A percentile compares a stretch with the other conserved stretches of the same genome.
phyloP scores from a whole-genome alignment of 2,888 invertebrate species.

The Metallyticus violacea region DNA sequence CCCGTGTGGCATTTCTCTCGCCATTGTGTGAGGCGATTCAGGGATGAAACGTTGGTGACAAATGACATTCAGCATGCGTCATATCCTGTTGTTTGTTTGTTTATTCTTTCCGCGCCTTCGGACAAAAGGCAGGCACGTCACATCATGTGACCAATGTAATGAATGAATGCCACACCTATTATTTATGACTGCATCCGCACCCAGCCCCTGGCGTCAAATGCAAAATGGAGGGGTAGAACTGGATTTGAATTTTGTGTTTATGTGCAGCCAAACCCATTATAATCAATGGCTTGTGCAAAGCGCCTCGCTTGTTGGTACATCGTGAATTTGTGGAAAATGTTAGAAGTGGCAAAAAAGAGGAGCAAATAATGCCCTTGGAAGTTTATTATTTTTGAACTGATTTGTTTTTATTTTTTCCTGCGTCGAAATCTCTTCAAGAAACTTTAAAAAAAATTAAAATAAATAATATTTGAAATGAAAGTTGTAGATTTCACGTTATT shows the following conservation, averaged over 20 bases:
- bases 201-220: neutral
- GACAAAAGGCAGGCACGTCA: neutral
- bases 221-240: neutral
- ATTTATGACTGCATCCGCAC: conserved; percentile 2
- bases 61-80: conserved; percentile 1
- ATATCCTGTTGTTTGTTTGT: conserved; percentile 1
- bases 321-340: neutral
- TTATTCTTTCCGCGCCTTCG: conserved; percentile 13
- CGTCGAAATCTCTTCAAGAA: too few species aligned
- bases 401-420: too few species aligned
- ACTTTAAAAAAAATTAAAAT: too few species aligned
- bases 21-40: neutral
- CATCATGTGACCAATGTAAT: neutral
- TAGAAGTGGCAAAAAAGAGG: neutral
- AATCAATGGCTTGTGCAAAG: conserved; percentile 7
- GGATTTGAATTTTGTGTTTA: neutral
- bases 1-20: neutral
- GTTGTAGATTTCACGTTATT: too few species aligned
- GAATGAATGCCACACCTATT: conserved; percentile 15
- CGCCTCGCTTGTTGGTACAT: neutral
- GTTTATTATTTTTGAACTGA: too few species aligned
- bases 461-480: too few species aligned
- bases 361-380: too few species aligned
- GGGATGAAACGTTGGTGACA: neutral
- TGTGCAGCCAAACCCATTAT: conserved; percentile 10